phyloP scores from a whole-genome alignment of 2,797 vertebrate species.

The Ctenosaura bakeri region DNA sequence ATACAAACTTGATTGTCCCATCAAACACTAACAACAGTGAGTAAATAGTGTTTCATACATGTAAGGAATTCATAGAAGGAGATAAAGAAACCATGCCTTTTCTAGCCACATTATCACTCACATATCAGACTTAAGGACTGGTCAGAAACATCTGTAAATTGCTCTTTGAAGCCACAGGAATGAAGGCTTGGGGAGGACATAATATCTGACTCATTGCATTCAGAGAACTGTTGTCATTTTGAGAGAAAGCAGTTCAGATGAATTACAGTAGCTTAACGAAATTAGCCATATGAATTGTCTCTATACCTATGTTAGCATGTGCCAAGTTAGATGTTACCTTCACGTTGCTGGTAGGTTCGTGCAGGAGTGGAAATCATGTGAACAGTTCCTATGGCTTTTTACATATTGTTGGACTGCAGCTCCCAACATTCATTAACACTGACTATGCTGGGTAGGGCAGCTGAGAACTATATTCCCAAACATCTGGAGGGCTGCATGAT shows the following conservation, averaged over 20 bases:
- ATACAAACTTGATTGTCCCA: background rate
- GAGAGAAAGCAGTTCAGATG: background rate
- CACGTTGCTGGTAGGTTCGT: background rate
- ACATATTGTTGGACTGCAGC: no score
- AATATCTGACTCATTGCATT: background rate
- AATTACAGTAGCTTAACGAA: background rate
- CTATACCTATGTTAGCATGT: background rate
- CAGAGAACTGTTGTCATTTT: background rate
- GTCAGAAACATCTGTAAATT: constrained; percentile 1
- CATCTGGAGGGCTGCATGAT: no score
- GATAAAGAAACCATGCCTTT: background rate
- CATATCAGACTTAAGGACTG: background rate
- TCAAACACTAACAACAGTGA: background rate
- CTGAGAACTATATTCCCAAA: no score
- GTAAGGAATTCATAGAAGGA: background rate
- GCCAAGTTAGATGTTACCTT: background rate
- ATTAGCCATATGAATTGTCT: background rate
- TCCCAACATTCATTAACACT: no score
- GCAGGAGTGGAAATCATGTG: no score
- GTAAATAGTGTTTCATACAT: background rate
- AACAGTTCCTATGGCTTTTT: no score
- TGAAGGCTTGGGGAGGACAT: background rate
- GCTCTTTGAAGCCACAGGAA: background rate
- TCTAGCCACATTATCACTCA: background rate
- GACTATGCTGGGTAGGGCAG: no score